Percentiles rank a stretch among this genome's conserved stretches.
Conservation (phyloP, 2,113 vertebrate genomes). For the Dipodomys ordii region DNA sequence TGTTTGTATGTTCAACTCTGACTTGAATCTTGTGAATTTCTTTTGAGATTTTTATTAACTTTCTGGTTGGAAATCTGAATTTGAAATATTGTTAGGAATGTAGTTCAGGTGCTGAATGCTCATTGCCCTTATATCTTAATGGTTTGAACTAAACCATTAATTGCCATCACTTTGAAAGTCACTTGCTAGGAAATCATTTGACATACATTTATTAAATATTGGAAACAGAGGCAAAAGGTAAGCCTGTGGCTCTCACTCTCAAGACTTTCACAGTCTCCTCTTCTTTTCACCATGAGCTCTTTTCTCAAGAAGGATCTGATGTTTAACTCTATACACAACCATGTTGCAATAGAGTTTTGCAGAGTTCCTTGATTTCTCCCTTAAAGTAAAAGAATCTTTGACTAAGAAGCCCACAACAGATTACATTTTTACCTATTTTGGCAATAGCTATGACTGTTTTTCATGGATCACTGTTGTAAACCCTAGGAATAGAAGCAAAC, state of each 20-base stretch:
- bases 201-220: neutral
- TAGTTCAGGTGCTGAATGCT: neutral
- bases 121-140: conserved; percentile 30
- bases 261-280: neutral
- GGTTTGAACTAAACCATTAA: neutral
- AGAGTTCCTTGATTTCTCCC: neutral
- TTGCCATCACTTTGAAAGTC: neutral
- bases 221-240: neutral
- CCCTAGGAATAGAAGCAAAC: neutral
- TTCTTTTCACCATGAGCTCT: neutral
- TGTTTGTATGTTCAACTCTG: neutral
- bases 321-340: neutral
- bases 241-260: neutral
- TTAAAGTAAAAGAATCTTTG: neutral
- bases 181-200: conserved; percentile 27
- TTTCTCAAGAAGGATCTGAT: conserved; percentile 17
- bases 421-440: neutral
- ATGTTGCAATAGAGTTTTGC: neutral
- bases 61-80: conserved; percentile 37
- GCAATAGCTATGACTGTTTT: neutral
- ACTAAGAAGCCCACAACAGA: neutral
- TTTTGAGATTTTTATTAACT: conserved; percentile 29
- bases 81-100: neutral
- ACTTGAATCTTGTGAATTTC: conserved; percentile 37
- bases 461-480: neutral